These are phyloP conservation scores for Camponotus fellah DNA, from an alignment of 2,888 invertebrate genomes.

Conservation along the genomic window DNA sequence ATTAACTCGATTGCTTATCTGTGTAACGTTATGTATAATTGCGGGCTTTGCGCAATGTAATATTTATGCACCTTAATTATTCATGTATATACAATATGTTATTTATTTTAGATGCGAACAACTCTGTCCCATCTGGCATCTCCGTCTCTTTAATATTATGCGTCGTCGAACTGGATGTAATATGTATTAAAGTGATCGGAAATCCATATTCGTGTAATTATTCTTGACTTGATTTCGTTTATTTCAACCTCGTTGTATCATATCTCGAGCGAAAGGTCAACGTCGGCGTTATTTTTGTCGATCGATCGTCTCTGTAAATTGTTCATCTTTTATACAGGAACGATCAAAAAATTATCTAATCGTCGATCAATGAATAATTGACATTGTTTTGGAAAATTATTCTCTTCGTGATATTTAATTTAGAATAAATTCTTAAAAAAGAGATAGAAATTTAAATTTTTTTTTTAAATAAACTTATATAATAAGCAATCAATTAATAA, in stretches of 20 bases:
- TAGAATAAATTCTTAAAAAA: conserved; percentile 16
- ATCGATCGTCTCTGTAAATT: not conserved
- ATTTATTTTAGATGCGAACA: conserved; percentile 24
- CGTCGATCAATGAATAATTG: not conserved
- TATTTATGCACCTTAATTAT: conserved; percentile 27
- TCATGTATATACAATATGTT: conserved; percentile 6
- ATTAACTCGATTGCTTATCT: conserved; percentile 8
- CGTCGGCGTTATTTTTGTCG: not conserved
- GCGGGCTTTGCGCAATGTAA: conserved; percentile 49
- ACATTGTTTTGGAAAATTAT: conserved; percentile 6
- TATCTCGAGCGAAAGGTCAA: not conserved
- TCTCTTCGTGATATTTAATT: not conserved
- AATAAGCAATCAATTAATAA: not conserved
- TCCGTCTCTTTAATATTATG: not conserved
- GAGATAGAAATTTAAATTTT: not conserved
- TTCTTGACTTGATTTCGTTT: not conserved
- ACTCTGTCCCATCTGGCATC: not conserved
- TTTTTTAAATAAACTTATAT: not conserved
- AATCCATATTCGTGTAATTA: conserved; percentile 14
- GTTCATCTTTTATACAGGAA: not conserved
- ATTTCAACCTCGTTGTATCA: not conserved
- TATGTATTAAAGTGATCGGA: not conserved
- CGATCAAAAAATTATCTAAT: not conserved
- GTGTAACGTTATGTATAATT: conserved; percentile 23
- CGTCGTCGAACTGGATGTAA: conserved; percentile 12